phyloP scores from a whole-genome alignment of 2,113 vertebrate genomes.

The Xiphorhynchus elegans region DNA sequence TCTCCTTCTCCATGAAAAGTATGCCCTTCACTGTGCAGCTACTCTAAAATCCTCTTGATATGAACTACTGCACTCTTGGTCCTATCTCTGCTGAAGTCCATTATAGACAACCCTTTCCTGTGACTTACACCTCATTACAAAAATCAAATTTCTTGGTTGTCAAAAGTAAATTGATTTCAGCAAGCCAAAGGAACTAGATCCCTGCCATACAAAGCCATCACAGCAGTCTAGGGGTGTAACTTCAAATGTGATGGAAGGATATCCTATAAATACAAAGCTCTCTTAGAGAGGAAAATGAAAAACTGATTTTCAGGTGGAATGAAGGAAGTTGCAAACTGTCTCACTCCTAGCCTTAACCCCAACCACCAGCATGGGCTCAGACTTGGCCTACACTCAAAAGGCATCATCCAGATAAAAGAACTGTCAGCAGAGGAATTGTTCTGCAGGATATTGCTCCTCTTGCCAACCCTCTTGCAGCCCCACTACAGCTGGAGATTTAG shows the following conservation, averaged over 20 bases:
- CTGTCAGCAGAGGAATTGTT: background rate
- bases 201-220: conserved; percentile 33
- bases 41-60: conserved; percentile 30
- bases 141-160: conserved; percentile 71
- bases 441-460: background rate
- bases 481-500: background rate
- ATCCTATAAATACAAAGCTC: conserved; percentile 50
- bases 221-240: conserved; percentile 7
- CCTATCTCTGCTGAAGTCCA: conserved; percentile 37
- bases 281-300: conserved; percentile 38
- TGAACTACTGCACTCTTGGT: conserved; percentile 20
- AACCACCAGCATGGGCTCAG: background rate
- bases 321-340: background rate
- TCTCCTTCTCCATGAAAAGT: background rate
- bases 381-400: background rate
- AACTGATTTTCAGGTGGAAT: background rate
- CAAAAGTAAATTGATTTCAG: conserved; percentile 67
- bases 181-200: conserved; percentile 43
- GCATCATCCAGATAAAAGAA: background rate
- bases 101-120: conserved; percentile 20
- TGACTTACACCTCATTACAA: conserved; percentile 72
- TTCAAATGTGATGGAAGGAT: conserved; percentile 32
- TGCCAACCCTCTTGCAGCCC: background rate
- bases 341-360: background rate
- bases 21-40: background rate